A percentile compares a stretch with the other conserved stretches of the same genome.
phyloP scores from a whole-genome alignment of 2,888 invertebrate species.

The Calameuta idolon region DNA sequence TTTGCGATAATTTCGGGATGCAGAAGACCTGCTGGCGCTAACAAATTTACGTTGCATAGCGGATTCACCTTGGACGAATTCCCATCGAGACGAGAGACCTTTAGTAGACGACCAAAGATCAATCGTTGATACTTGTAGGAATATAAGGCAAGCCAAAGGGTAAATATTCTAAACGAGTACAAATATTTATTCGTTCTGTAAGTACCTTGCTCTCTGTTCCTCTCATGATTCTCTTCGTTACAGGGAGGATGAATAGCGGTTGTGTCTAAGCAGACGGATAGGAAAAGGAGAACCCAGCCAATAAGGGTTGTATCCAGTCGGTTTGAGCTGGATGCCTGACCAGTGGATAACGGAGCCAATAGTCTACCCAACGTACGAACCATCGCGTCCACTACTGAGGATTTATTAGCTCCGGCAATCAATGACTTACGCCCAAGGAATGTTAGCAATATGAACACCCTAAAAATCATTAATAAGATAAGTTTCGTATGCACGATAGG shows the following conservation, averaged over 20 bases:
- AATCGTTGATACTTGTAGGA: background rate
- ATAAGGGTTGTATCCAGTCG: slow-evolving; percentile 65
- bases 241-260: slow-evolving; percentile 48
- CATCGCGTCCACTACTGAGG: slow-evolving; percentile 75
- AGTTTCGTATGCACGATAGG: background rate
- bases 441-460: slow-evolving; percentile 87
- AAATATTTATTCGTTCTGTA: background rate
- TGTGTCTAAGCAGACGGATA: slow-evolving; percentile 78
- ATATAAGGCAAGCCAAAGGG: background rate
- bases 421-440: slow-evolving; percentile 85
- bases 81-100: slow-evolving; percentile 78
- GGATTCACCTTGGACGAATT: slow-evolving; percentile 87
- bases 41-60: slow-evolving; percentile 69
- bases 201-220: slow-evolving; percentile 61
- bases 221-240: slow-evolving; percentile 59
- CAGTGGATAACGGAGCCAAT: slow-evolving; percentile 69
- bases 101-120: slow-evolving; percentile 1
- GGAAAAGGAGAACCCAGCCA: slow-evolving; percentile 82
- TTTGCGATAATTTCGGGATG: slow-evolving; percentile 72
- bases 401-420: slow-evolving; percentile 68
- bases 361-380: slow-evolving; percentile 73
- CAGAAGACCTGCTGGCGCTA: slow-evolving; percentile 56
- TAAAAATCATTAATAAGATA: slow-evolving; percentile 53
- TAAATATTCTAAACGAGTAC: background rate
- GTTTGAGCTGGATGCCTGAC: slow-evolving; percentile 46